Evolutionary conservation across 2,888 invertebrate species (phyloP).

Genomic region (Melangyna quadrimaculata): DNA sequence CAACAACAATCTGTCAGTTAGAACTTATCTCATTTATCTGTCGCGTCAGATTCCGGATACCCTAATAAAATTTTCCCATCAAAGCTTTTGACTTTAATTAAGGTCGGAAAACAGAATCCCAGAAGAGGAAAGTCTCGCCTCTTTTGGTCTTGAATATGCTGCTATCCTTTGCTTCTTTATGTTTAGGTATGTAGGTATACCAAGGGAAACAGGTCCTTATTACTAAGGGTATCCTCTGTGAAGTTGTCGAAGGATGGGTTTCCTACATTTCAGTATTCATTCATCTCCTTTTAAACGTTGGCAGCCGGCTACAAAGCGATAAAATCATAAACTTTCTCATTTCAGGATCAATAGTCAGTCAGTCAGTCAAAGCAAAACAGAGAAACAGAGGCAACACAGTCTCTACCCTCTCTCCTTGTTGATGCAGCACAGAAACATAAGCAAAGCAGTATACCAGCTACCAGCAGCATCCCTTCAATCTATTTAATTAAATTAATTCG

Average conservation of each 20-base stretch:
- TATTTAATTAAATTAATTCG: slow-evolving; percentile 70
- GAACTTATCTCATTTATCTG: slow-evolving; percentile 72
- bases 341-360: slow-evolving; percentile 62
- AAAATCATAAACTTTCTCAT: slow-evolving; percentile 67
- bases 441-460: slow-evolving; percentile 7
- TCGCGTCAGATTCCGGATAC: slow-evolving; percentile 70
- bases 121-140: slow-evolving; percentile 10
- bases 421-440: slow-evolving; percentile 3
- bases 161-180: not conserved
- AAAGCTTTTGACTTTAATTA: slow-evolving; percentile 72
- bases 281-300: slow-evolving; percentile 26
- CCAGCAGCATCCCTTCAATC: slow-evolving; percentile 30
- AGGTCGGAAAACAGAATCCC: slow-evolving; percentile 67
- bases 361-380: slow-evolving; percentile 39
- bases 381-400: slow-evolving; percentile 4
- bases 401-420: not conserved
- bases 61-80: slow-evolving; percentile 71
- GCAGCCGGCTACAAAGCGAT: slow-evolving; percentile 42
- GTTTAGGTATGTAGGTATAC: too few relatives aligned
- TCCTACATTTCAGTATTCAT: slow-evolving; percentile 15
- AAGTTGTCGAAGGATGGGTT: slow-evolving; percentile 50
- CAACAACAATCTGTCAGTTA: slow-evolving; percentile 71
- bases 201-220: slow-evolving; percentile 14
- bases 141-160: not conserved
- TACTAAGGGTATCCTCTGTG: slow-evolving; percentile 3